phyloP scores from a whole-genome alignment of 2,113 vertebrate species.

The Upupa epops region DNA sequence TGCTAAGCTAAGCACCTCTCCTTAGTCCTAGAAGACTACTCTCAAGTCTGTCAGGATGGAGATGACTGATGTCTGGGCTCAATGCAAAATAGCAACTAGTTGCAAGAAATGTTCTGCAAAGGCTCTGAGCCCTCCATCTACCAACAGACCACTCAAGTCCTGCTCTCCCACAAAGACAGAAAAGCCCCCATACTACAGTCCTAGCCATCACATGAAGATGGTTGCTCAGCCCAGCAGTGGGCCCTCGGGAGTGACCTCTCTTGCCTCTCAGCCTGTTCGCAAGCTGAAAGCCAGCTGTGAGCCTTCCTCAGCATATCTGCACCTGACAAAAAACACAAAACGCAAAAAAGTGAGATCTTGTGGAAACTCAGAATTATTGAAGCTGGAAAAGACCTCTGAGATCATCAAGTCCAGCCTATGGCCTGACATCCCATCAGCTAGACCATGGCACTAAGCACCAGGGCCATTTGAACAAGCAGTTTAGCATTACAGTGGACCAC shows the following conservation, averaged over 20 bases:
- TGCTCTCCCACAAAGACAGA: neutral
- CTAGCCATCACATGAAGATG: neutral
- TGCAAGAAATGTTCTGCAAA: neutral
- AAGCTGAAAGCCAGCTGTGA: neutral
- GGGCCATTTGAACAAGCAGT: neutral
- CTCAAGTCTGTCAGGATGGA: neutral
- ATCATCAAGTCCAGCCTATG: too few species aligned
- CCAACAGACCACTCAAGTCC: rapidly evolving
- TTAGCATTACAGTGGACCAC: neutral
- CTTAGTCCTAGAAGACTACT: neutral
- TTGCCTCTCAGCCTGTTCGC: neutral
- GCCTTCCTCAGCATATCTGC: too few species aligned
- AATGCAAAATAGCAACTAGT: neutral
- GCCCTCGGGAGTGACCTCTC: neutral
- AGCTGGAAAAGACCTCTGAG: too few species aligned
- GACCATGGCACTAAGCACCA: too few species aligned
- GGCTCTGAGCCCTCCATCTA: neutral
- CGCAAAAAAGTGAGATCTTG: neutral
- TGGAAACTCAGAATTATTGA: too few species aligned
- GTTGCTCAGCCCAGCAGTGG: neutral
- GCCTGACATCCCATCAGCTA: too few species aligned
- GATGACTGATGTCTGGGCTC: rapidly evolving
- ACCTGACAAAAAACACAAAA: neutral
- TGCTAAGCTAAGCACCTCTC: neutral
- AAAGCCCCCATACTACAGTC: neutral